Evolutionary conservation across 2,888 invertebrate genomes (phyloP).

Genomic region (Acanthoscelides obtectus): DNA sequence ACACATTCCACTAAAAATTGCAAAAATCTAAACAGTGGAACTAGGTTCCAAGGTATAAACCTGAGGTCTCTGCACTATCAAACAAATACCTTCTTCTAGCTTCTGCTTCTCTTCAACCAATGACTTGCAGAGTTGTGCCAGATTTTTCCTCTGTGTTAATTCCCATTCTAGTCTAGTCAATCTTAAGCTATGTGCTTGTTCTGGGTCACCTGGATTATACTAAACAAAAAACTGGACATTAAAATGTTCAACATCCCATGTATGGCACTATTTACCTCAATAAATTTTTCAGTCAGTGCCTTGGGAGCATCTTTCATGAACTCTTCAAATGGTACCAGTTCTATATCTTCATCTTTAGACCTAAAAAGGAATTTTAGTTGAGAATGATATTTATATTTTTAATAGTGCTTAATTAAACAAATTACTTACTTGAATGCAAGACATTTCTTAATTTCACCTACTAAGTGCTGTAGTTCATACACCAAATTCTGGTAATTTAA

Average conservation of each 20-base stretch:
- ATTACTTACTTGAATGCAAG: conserved; percentile 77
- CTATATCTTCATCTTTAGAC: conserved; percentile 91
- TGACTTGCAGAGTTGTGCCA: conserved; percentile 71
- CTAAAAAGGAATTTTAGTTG: conserved; percentile 41
- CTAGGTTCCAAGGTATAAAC: too few species aligned
- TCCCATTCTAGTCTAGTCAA: conserved; percentile 90
- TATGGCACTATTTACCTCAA: conserved; percentile 25
- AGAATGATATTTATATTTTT: neutral
- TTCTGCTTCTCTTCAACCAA: conserved; percentile 72
- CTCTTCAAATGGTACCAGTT: conserved; percentile 77
- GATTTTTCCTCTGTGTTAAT: conserved; percentile 77
- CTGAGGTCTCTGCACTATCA: too few species aligned
- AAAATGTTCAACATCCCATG: neutral
- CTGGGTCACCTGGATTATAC: conserved; percentile 30
- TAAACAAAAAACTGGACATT: conserved; percentile 16
- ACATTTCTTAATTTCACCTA: conserved; percentile 92
- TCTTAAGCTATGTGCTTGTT: conserved; percentile 73
- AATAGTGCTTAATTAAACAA: neutral
- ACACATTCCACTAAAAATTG: too few species aligned
- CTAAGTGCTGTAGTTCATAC: conserved; percentile 90
- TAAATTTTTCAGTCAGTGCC: conserved; percentile 41
- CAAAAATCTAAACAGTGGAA: too few species aligned
- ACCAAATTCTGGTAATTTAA: conserved; percentile 87
- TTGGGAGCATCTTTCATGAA: conserved; percentile 77
- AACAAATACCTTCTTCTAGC: conserved; percentile 58